Evolutionary conservation across 1,140 invertebrate species (phyloP).

Genomic region (Argopecten irradians): DNA sequence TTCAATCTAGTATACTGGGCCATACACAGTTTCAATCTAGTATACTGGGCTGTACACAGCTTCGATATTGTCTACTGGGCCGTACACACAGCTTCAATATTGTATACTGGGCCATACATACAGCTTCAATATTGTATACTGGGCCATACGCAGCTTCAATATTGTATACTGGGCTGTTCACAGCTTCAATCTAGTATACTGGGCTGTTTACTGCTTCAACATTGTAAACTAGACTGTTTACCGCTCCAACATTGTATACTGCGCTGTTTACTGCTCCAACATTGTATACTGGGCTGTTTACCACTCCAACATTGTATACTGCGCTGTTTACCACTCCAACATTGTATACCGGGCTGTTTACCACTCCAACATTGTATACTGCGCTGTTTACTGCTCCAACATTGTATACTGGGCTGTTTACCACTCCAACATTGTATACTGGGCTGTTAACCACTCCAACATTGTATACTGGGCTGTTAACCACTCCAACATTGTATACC

Average conservation of each 20-base stretch:
- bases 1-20: not conserved
- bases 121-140: not conserved
- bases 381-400: not conserved
- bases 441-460: not conserved
- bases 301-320: not conserved
- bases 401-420: not conserved
- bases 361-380: not conserved
- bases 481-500: not conserved
- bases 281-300: not conserved
- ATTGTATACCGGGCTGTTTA: not conserved
- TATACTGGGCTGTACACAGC: no score
- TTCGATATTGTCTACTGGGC: not conserved
- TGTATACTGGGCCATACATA: not conserved
- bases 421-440: not conserved
- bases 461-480: not conserved
- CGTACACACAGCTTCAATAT: not conserved
- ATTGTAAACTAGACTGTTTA: not conserved
- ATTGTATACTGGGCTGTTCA: not conserved
- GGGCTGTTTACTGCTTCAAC: not conserved
- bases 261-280: not conserved
- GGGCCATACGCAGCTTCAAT: not conserved
- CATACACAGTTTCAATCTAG: not conserved
- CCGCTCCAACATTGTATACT: not conserved
- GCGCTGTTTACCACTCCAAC: not conserved
- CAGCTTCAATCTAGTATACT: not conserved